Evolutionary conservation across 2,888 invertebrate genomes (phyloP), one percentile per base, ranked within the genome.

Genomic region (Aquatica leii): DNA sequence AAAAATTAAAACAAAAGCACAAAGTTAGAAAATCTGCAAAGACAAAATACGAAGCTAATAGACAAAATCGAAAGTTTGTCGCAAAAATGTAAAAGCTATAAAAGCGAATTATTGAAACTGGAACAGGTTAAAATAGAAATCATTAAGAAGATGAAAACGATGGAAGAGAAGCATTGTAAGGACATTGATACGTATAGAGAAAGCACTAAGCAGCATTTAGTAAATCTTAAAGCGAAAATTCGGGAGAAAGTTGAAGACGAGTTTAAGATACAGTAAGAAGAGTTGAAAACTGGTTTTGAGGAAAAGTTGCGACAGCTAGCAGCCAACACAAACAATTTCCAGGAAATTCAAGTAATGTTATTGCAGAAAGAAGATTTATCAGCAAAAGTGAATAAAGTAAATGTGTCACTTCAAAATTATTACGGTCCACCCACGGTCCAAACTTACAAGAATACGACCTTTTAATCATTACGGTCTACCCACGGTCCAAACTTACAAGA

Each of bases 161-260:
- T 85, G 69, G 81, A 82, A 65, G 67, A 82, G 31, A 77, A 82
- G 17, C 81, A 78, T 69, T 84, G 86, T 68, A 69, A 83, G 56
- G 83, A 85, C 68, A 81, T 78, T 59, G 81, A 81, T 75, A 80
- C 76, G 21, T 82, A 84, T 71, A 82, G 86, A 75, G 84, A 82
- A 46, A 82, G 84, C 14, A 74, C 79, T 0, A 79, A 78, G 53
- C 73, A 72, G 41, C 76, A 76, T n/a, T 60, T 81, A 3, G 55
- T 80, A 12, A 72, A 73, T 0, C 59, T 80, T 37, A 80, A 80
- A 68, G 67, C 65, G 5, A 78, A 77, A 72, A 77, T 81, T 24
- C 69, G 65, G 48, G 73, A 71, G 9, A 77, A 74, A 65, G 17
- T 80, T 0, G 65, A 68, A 20, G 55, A 54, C 4, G 76, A 77